phyloP scores from a whole-genome alignment of 2,113 vertebrate genomes.

The Larimichthys polyactis region DNA sequence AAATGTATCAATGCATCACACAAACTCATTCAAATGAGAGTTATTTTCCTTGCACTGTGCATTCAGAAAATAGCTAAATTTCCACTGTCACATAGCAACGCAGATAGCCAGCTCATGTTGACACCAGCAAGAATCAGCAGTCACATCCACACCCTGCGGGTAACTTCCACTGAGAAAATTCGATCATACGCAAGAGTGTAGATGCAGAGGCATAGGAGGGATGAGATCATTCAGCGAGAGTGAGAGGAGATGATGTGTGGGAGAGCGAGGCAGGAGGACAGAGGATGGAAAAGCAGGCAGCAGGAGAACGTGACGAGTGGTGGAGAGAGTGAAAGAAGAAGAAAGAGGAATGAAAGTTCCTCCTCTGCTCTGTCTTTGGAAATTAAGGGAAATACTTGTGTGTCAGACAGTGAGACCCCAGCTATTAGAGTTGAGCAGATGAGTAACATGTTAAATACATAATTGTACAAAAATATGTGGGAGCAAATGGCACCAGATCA shows the following conservation, averaged over 20 bases:
- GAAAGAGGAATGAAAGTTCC: constrained; percentile 20
- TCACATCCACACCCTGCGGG: constrained; percentile 57
- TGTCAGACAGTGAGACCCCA: constrained; percentile 25
- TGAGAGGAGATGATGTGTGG: constrained; percentile 55
- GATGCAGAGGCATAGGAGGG: constrained; percentile 50
- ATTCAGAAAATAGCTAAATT: constrained; percentile 49
- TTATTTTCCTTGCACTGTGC: constrained; percentile 32
- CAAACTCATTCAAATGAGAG: constrained; percentile 12
- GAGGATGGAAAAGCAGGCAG: constrained; percentile 53
- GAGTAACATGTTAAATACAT: constrained; percentile 11
- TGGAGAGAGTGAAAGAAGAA: constrained; percentile 16
- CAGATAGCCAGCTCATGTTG: constrained; percentile 34
- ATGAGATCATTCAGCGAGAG: constrained; percentile 47
- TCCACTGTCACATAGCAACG: constrained; percentile 46
- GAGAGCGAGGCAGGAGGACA: constrained; percentile 36
- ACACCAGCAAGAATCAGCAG: constrained; percentile 52
- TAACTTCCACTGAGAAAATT: constrained; percentile 56
- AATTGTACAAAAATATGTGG: constrained; percentile 29
- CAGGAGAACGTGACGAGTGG: constrained; percentile 49
- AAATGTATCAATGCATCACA: constrained; percentile 13
- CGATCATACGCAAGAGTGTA: constrained; percentile 34
- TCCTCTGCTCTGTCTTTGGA: neutral
- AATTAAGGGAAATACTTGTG: constrained; percentile 18
- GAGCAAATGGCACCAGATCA: constrained; percentile 34
- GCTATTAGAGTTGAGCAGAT: neutral